Conservation (phyloP, 2,888 invertebrate genomes). For the Chorisops tibialis region DNA sequence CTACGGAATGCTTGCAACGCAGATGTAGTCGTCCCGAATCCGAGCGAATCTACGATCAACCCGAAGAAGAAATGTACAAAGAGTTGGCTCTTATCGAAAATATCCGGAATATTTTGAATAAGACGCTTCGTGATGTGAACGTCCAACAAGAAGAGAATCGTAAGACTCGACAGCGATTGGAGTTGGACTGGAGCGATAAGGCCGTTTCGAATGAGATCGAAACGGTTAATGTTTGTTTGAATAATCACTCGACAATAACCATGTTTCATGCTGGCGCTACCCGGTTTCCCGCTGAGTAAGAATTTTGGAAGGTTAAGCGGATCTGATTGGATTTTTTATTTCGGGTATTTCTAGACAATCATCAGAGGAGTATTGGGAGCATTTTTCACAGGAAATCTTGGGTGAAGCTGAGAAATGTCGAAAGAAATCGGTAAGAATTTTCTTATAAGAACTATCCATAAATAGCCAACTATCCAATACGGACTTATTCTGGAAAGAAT, state of each 20-base stretch:
- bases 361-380: slow-evolving; percentile 80
- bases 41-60: slow-evolving; percentile 71
- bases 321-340: neutral
- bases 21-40: slow-evolving; percentile 66
- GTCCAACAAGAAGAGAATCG: slow-evolving; percentile 70
- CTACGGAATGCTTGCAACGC: slow-evolving; percentile 70
- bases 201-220: slow-evolving; percentile 76
- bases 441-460: no score
- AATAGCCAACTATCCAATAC: no score
- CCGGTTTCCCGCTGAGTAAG: slow-evolving; percentile 70
- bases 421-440: slow-evolving; percentile 71
- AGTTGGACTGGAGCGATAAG: slow-evolving; percentile 92
- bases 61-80: slow-evolving; percentile 74
- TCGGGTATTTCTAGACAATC: slow-evolving; percentile 61
- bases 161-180: slow-evolving; percentile 75
- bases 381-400: slow-evolving; percentile 74
- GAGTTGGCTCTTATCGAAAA: slow-evolving; percentile 70
- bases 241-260: slow-evolving; percentile 65
- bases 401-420: slow-evolving; percentile 71
- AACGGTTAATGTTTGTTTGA: slow-evolving; percentile 63
- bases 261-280: slow-evolving; percentile 79
- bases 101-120: slow-evolving; percentile 61
- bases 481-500: no score
- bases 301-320: slow-evolving; percentile 35
- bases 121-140: slow-evolving; percentile 65